A percentile compares a stretch with the other conserved stretches of the same genome.
Conservation (phyloP, 2,888 invertebrate genomes). For the Callinectes sapidus region DNA sequence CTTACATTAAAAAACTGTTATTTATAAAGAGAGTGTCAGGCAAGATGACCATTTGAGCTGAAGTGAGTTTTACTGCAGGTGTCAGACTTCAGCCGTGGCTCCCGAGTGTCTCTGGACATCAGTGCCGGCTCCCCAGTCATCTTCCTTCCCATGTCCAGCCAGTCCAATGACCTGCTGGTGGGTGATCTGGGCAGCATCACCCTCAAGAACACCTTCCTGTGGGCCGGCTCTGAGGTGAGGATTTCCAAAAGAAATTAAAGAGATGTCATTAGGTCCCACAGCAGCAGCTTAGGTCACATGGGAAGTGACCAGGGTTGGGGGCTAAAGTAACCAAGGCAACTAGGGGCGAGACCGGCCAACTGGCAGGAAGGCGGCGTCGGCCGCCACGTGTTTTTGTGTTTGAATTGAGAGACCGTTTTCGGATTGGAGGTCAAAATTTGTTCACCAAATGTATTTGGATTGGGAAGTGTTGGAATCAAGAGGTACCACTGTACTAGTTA, state of each 20-base stretch:
- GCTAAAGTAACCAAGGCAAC: too few species aligned
- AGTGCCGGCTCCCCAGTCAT: conserved; percentile 88
- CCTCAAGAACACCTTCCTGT: conserved; percentile 85
- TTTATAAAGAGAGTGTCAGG: not conserved
- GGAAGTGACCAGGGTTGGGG: too few species aligned
- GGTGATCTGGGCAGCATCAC: conserved; percentile 87
- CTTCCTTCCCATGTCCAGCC: conserved; percentile 89
- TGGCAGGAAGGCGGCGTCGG: too few species aligned
- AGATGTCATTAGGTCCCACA: too few species aligned
- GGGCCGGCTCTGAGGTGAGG: conserved; percentile 74
- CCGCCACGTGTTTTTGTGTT: too few species aligned
- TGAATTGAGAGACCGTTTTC: too few species aligned
- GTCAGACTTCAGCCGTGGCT: conserved; percentile 75
- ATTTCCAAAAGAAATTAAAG: not conserved
- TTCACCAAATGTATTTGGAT: too few species aligned
- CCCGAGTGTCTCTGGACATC: conserved; percentile 81
- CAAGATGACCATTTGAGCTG: not conserved
- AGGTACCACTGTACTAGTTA: too few species aligned
- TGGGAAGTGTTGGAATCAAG: too few species aligned
- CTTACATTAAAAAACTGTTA: not conserved
- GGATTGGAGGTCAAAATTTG: too few species aligned
- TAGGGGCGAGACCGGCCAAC: too few species aligned
- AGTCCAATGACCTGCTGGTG: conserved; percentile 85
- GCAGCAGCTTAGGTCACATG: too few species aligned
- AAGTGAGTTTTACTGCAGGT: conserved; percentile 61